Evolutionary conservation across 2,113 vertebrate species (phyloP), one percentile per base, ranked within the genome.

Genomic region (Sphaerodactylus townsendi): DNA sequence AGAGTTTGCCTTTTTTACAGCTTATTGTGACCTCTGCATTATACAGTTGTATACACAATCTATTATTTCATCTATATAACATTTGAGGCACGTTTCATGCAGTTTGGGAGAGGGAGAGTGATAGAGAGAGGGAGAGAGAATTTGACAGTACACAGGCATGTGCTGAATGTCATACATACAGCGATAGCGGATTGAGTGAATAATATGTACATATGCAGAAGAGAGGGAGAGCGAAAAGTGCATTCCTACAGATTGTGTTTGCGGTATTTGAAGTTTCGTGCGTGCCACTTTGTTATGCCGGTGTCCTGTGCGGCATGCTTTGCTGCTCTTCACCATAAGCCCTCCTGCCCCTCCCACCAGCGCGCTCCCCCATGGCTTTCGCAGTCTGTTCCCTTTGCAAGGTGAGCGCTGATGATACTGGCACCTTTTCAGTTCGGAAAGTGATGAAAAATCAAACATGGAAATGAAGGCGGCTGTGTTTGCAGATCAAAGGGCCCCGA

Each of bases 361-460:
- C 30, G 11, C 44, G 17, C 62, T 76, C n/a, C 74, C 64, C 64
- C 13, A 30, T 53, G 48, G 73, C 64, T 53, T 53, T 96, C 96
- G 95, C 96, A 96, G 94, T 94, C 95, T 95, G 96, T 97, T 97
- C 96, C 96, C 96, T 96, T 95, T 96, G 96, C 96, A 97, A 97
- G 96, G 96, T 96, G 96, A 96, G 95, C 95, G 23, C 95, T 96
- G 95, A 94, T 94, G 93, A 53, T 81, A 93, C 94, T 96, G 96
- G 96, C 96, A 96, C 95, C 95, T 95, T 95, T 94, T 96, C 96
- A 96, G 95, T 96, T 96, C 96, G 93, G 93, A 96, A 94, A 84
- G 64, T 21, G 41, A 84, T 84, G 73, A 82, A 96, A 96, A 97
- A 96, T 96, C 96, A 96, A 96, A 97, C 96, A 97, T 97, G 96